These are phyloP conservation scores for Callopanchax toddi DNA, from an alignment of 2,113 vertebrate species.

Conservation along the genomic window DNA sequence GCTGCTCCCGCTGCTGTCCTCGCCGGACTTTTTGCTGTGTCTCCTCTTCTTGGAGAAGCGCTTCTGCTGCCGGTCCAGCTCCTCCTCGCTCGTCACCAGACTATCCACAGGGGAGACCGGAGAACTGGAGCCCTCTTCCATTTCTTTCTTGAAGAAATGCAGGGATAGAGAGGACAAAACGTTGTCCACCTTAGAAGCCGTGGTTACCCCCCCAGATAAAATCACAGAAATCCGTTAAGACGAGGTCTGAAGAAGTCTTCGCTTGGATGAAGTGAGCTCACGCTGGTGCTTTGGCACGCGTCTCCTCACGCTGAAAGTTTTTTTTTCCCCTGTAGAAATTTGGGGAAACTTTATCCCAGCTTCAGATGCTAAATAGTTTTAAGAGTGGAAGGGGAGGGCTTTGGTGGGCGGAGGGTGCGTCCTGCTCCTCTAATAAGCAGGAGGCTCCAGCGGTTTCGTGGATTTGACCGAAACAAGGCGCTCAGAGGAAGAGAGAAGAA, in stretches of 20 bases:
- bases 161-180: constrained; percentile 70
- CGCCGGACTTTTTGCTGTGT: constrained; percentile 79
- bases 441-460: constrained; percentile 69
- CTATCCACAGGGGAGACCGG: constrained; percentile 84
- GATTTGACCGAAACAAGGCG: constrained; percentile 26
- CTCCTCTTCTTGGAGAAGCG: constrained; percentile 78
- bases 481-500: too few relatives aligned
- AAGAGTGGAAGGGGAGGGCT: constrained; percentile 85
- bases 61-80: constrained; percentile 80
- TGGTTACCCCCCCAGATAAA: constrained; percentile 66
- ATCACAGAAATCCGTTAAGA: constrained; percentile 51
- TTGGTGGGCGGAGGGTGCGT: constrained; percentile 80
- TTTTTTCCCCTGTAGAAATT: constrained; percentile 69
- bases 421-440: constrained; percentile 70
- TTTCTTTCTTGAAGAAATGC: constrained; percentile 81
- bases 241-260: constrained; percentile 21
- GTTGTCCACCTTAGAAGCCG: constrained; percentile 78
- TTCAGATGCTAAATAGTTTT: constrained; percentile 95
- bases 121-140: constrained; percentile 83
- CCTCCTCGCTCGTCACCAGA: constrained; percentile 84
- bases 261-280: constrained; percentile 26
- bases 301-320: constrained; percentile 83
- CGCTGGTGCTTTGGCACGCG: constrained; percentile 57
- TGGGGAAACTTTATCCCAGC: constrained; percentile 89
- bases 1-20: constrained; percentile 75